Percentiles rank a stretch among this genome's conserved stretches.
phyloP scores from a whole-genome alignment of 1,140 invertebrate species.

The Pseudomyrmex sp. region DNA sequence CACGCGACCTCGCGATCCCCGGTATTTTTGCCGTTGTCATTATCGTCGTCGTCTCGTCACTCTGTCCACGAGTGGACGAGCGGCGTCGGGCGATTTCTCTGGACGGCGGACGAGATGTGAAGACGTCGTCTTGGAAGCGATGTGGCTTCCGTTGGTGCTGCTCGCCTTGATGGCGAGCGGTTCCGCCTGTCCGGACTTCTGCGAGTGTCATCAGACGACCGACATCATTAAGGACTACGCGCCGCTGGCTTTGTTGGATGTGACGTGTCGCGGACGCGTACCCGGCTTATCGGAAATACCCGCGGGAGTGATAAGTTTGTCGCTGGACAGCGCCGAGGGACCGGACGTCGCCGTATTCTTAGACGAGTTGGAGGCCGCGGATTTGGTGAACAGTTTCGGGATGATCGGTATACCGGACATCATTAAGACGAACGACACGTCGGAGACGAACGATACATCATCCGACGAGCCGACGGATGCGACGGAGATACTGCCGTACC shows the following conservation, averaged over 20 bases:
- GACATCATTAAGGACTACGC: neutral
- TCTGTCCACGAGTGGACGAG: slow-evolving; percentile 40
- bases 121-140: slow-evolving; percentile 70
- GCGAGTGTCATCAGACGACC: slow-evolving; percentile 72
- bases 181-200: slow-evolving; percentile 78
- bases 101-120: slow-evolving; percentile 75
- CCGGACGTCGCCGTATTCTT: slow-evolving; percentile 71
- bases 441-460: slow-evolving; percentile 22
- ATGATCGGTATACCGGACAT: slow-evolving; percentile 16
- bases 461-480: neutral
- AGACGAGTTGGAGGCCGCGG: slow-evolving; percentile 69
- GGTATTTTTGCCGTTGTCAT: neutral
- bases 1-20: slow-evolving; percentile 31
- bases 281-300: slow-evolving; percentile 65
- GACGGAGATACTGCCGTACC: slow-evolving; percentile 51
- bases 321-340: slow-evolving; percentile 66
- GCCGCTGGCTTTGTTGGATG: slow-evolving; percentile 30
- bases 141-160: slow-evolving; percentile 79
- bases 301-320: slow-evolving; percentile 56
- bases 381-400: slow-evolving; percentile 36
- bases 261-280: slow-evolving; percentile 69
- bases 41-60: slow-evolving; percentile 19
- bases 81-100: slow-evolving; percentile 59
- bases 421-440: slow-evolving; percentile 32
- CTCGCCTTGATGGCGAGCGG: slow-evolving; percentile 81